Evolutionary conservation across 2,888 invertebrate genomes (phyloP).

Genomic region (Coelopa pilipes): DNA sequence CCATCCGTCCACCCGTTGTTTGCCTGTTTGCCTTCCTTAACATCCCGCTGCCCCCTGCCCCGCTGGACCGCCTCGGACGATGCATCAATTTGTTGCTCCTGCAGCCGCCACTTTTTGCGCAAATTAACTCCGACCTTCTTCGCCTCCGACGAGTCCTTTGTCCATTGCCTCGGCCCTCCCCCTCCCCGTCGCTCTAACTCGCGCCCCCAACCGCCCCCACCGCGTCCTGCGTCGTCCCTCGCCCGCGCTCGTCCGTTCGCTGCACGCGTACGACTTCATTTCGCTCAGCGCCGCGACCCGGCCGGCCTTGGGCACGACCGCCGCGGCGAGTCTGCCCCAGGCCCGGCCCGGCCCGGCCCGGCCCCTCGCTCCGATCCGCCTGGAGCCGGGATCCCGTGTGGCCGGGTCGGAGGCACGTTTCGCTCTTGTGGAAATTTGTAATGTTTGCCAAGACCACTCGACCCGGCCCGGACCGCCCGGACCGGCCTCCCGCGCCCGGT

Average conservation of each 20-base stretch:
- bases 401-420: slow-evolving; percentile 19
- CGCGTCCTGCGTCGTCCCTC: not conserved
- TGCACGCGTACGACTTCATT: slow-evolving; percentile 19
- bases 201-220: not conserved
- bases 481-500: not conserved
- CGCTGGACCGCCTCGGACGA: not conserved
- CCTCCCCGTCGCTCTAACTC: not conserved
- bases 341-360: not conserved
- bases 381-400: slow-evolving; percentile 18
- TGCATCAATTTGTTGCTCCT: slow-evolving; percentile 29
- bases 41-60: not conserved
- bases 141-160: not conserved
- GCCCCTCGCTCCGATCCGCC: not conserved
- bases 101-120: slow-evolving; percentile 8
- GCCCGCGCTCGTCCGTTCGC: not conserved
- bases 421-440: slow-evolving; percentile 4
- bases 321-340: not conserved
- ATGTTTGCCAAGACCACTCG: slow-evolving; percentile 26
- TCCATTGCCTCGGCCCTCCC: not conserved
- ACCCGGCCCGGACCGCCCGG: no score
- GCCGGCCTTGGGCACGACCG: not conserved
- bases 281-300: not conserved
- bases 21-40: slow-evolving; percentile 21
- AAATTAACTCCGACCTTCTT: slow-evolving; percentile 27
- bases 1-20: not conserved